Evolutionary conservation across 2,888 invertebrate genomes (phyloP), one percentile per base, ranked within the genome.

Genomic region (Carcina quercana): DNA sequence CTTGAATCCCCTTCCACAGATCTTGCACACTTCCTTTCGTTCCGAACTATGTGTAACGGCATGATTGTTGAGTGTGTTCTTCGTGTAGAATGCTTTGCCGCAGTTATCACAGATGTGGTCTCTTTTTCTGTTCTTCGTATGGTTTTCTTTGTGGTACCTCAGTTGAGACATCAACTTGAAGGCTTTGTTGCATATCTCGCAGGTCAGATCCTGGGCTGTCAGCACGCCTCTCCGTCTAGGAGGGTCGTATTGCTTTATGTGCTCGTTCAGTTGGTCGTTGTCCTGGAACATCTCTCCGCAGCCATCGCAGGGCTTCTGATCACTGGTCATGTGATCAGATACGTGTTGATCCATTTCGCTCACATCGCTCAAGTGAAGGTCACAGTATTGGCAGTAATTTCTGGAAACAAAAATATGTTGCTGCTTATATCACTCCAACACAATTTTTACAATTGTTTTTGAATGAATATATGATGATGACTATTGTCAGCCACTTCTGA

Each of bases 141-240:
- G 49, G 2, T 32, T 38, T 3, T 36, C 30, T 25, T 28, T 22
- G 27, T 40, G 43, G 5, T 29, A 30, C 8, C 34, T 15, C 0
- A 43, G 21, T 3, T 36, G 38, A 1, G 36, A 31, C 7, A 32
- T 26, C 0, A 34, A 7, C 1, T 15, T n/a, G 15, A 25, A 30
- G n/a, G 21, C 7, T 17, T 68, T 68, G 0, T 53, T 53, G 10
- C 82, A 83, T 3, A 73, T 36, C 1, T 53, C 52, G 34, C 80
- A 82, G 0, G 80, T 82, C 8, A 83, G 35, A 8, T 82, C 82
- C 11, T 71, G 75, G 15, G 70, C 38, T 0, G 78, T 79, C 15
- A 78, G 59, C 0, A 75, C 53, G 0, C 65, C 76, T 0, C 72
- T 71, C 0, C 76, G 78, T 3, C 47, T 47, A 11, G 26, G 17